Evolutionary conservation across 2,797 vertebrate genomes (phyloP).

Genomic region (Rachycentron canadum): DNA sequence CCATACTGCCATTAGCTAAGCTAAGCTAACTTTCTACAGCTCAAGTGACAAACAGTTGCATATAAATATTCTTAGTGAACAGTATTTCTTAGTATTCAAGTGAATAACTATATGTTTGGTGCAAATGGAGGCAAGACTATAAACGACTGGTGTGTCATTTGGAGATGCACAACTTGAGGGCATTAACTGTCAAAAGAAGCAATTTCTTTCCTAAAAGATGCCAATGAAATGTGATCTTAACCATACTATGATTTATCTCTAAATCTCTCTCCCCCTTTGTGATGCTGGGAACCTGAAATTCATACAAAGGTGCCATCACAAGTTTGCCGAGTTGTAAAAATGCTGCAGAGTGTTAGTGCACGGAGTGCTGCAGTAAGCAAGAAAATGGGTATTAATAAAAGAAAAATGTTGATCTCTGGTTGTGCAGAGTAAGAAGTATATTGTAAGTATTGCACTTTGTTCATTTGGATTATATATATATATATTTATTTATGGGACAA

Average conservation of each 20-base stretch:
- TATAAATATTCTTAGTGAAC: too few relatives aligned
- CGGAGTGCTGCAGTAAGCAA: slow-evolving; percentile 56
- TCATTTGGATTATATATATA: too few relatives aligned
- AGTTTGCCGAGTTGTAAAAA: slow-evolving; percentile 53
- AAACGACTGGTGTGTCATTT: not conserved
- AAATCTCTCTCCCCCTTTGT: not conserved
- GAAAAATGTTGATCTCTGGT: slow-evolving; percentile 3
- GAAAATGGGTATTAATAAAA: slow-evolving; percentile 25
- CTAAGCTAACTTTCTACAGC: not conserved
- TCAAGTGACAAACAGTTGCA: too few relatives aligned
- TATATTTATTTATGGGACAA: not conserved
- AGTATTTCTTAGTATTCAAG: too few relatives aligned
- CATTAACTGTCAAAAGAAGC: not conserved
- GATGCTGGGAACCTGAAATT: slow-evolving; percentile 20
- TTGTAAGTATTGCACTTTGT: slow-evolving; percentile 15
- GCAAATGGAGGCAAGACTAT: too few relatives aligned
- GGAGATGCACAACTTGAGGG: too few relatives aligned
- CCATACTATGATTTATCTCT: slow-evolving; percentile 7
- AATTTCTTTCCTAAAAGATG: not conserved
- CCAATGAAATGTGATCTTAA: not conserved
- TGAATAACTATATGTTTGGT: too few relatives aligned
- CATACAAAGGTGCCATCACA: slow-evolving; percentile 32
- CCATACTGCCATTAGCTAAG: not conserved
- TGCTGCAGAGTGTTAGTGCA: slow-evolving; percentile 33
- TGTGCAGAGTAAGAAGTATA: slow-evolving; percentile 20